Percentiles rank a stretch among this genome's conserved stretches.
Conservation (phyloP, 2,797 vertebrate genomes). For the Ctenopoma kingsleyae region DNA sequence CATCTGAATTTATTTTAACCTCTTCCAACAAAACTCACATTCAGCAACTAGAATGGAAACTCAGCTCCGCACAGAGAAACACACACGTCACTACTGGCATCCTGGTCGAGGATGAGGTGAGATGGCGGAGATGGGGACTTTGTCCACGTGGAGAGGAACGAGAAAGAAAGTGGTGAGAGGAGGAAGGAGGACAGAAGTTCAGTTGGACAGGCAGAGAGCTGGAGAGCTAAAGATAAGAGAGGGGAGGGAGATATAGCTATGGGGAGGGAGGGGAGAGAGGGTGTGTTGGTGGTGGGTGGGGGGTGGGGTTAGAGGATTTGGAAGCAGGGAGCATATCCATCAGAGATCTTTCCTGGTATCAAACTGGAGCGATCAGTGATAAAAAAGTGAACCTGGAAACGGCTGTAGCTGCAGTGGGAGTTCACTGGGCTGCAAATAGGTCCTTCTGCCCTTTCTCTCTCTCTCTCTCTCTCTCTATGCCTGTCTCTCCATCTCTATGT, state of each 20-base stretch:
- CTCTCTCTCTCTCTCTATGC: slow-evolving; percentile 30
- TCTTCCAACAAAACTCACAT: not conserved
- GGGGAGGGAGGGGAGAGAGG: slow-evolving; percentile 36
- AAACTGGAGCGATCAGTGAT: slow-evolving; percentile 74
- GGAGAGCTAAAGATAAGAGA: slow-evolving; percentile 70
- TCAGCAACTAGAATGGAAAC: not conserved
- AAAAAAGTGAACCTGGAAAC: slow-evolving; percentile 76
- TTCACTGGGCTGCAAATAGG: slow-evolving; percentile 69
- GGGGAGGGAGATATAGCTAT: slow-evolving; percentile 42
- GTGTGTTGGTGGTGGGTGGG: not conserved
- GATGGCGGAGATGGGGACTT: slow-evolving; percentile 8
- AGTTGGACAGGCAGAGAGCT: slow-evolving; percentile 71
- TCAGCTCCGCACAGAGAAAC: slow-evolving; percentile 2
- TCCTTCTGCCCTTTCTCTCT: slow-evolving; percentile 42
- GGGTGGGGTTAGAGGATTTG: slow-evolving; percentile 65
- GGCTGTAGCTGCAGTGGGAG: slow-evolving; percentile 72
- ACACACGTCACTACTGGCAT: slow-evolving; percentile 5
- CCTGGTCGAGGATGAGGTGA: slow-evolving; percentile 13
- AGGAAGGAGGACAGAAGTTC: slow-evolving; percentile 66
- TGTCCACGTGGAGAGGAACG: slow-evolving; percentile 14
- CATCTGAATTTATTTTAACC: not conserved
- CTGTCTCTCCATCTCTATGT: slow-evolving; percentile 22
- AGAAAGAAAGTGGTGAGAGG: slow-evolving; percentile 22
- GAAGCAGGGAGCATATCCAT: slow-evolving; percentile 72
- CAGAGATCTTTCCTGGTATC: slow-evolving; percentile 74